A percentile compares a stretch with the other conserved stretches of the same genome.
Evolutionary conservation across 2,113 vertebrate species (phyloP).

Genomic region (Seriola aureovittata): DNA sequence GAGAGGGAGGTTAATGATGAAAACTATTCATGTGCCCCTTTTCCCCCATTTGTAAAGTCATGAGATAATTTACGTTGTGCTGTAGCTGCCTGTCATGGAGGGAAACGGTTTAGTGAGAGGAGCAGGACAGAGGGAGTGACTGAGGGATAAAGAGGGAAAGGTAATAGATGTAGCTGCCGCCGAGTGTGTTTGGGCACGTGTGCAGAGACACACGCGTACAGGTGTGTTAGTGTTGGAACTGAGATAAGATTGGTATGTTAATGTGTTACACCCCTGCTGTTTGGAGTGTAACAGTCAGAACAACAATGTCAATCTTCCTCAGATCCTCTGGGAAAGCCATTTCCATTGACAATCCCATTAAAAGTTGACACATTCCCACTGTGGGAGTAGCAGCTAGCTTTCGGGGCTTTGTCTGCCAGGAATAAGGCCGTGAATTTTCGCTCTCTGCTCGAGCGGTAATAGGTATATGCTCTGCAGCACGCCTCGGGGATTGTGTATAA

Average conservation of each 20-base stretch:
- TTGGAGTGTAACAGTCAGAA: slow-evolving; percentile 63
- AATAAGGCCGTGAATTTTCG: slow-evolving; percentile 56
- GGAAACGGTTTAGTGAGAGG: slow-evolving; percentile 19
- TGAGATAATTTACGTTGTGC: slow-evolving; percentile 24
- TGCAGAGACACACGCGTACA: not conserved
- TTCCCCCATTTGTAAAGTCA: slow-evolving; percentile 33
- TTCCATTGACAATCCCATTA: slow-evolving; percentile 79
- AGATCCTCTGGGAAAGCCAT: slow-evolving; percentile 68
- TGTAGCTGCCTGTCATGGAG: slow-evolving; percentile 14
- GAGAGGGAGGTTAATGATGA: slow-evolving; percentile 40
- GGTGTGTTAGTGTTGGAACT: slow-evolving; percentile 21
- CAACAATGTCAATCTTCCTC: slow-evolving; percentile 76
- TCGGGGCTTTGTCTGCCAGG: slow-evolving; percentile 66
- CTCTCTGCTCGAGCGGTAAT: slow-evolving; percentile 50
- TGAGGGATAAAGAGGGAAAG: slow-evolving; percentile 10
- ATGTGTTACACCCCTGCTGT: slow-evolving; percentile 57
- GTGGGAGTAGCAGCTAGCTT: slow-evolving; percentile 73
- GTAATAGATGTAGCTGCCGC: slow-evolving; percentile 28
- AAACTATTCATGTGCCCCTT: slow-evolving; percentile 49
- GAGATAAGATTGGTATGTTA: slow-evolving; percentile 55
- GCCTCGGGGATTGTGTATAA: slow-evolving; percentile 38
- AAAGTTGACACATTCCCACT: slow-evolving; percentile 76
- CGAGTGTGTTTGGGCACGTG: not conserved
- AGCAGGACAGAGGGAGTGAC: not conserved
- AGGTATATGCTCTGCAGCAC: slow-evolving; percentile 44